Conservation (phyloP, 2,113 vertebrate genomes). For the Malurus alboscapulatus region DNA sequence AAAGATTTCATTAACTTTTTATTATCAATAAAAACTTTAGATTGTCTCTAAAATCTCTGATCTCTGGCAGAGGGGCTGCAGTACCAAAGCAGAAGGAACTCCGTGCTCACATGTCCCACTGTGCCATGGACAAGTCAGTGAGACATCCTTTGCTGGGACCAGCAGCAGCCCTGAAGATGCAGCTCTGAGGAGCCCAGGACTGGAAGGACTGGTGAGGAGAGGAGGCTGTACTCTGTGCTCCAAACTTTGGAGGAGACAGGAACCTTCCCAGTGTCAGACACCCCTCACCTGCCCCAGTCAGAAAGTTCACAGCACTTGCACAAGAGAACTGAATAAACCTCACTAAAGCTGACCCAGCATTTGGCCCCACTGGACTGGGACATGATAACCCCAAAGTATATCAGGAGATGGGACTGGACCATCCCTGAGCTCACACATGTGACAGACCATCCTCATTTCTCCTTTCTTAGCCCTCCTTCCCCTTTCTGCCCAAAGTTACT, state of each 20-base stretch:
- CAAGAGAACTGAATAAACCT: neutral
- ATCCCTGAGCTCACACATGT: neutral
- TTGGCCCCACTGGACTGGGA: neutral
- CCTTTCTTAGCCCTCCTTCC: neutral
- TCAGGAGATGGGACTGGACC: neutral
- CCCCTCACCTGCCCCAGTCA: neutral
- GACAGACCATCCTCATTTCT: neutral
- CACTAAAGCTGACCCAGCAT: neutral
- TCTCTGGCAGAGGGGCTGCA: neutral
- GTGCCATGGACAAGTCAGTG: neutral
- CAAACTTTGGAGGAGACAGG: neutral
- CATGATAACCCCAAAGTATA: neutral
- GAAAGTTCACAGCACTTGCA: neutral
- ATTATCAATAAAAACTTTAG: neutral
- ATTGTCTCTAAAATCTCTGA: neutral
- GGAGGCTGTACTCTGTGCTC: neutral
- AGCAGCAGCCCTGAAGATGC: neutral
- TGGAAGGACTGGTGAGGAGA: neutral
- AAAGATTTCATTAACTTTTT: neutral
- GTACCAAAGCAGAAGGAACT: neutral
- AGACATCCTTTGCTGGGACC: accelerated
- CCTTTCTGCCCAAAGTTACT: neutral
- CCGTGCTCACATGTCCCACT: neutral
- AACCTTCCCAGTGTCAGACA: neutral
- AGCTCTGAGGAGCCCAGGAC: neutral